A percentile compares a stretch with the other conserved stretches of the same genome.
Conservation (phyloP, 2,113 vertebrate species). For the Propithecus coquereli region DNA sequence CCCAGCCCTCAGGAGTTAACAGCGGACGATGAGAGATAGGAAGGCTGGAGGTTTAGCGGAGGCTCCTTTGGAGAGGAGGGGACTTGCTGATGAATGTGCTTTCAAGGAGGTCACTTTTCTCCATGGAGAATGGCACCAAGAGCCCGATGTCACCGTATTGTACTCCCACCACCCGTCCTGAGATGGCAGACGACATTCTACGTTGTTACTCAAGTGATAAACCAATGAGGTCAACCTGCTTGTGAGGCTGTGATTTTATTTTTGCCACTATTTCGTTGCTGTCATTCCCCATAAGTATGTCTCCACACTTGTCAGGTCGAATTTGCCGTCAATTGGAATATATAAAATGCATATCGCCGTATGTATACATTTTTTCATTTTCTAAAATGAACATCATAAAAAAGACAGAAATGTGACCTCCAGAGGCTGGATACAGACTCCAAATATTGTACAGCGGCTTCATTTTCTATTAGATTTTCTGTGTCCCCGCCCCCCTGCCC, state of each 20-base stretch:
- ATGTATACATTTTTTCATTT: slow-evolving; percentile 45
- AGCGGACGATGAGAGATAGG: not conserved
- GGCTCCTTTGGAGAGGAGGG: not conserved
- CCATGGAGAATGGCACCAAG: not conserved
- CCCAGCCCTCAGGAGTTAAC: not conserved
- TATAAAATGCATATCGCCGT: not conserved
- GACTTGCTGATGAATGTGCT: not conserved
- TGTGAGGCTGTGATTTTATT: not conserved
- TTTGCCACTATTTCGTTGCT: slow-evolving; percentile 37
- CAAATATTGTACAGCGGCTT: slow-evolving; percentile 77
- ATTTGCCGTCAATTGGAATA: slow-evolving; percentile 41
- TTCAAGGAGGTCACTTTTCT: not conserved
- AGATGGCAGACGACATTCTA: not conserved
- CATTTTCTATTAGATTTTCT: slow-evolving; percentile 82
- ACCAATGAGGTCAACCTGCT: not conserved
- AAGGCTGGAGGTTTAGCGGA: not conserved
- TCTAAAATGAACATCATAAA: slow-evolving; percentile 74
- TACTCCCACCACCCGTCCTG: not conserved
- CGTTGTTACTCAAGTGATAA: not conserved
- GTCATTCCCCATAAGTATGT: slow-evolving; percentile 6
- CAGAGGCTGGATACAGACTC: slow-evolving; percentile 76
- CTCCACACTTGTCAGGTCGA: not conserved
- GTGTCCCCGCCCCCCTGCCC: not conserved
- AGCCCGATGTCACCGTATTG: not conserved
- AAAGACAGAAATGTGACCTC: slow-evolving; percentile 72